These are phyloP conservation scores for Sebastes hubbsi DNA, from an alignment of 2,797 vertebrate genomes.

Conservation along the genomic window DNA sequence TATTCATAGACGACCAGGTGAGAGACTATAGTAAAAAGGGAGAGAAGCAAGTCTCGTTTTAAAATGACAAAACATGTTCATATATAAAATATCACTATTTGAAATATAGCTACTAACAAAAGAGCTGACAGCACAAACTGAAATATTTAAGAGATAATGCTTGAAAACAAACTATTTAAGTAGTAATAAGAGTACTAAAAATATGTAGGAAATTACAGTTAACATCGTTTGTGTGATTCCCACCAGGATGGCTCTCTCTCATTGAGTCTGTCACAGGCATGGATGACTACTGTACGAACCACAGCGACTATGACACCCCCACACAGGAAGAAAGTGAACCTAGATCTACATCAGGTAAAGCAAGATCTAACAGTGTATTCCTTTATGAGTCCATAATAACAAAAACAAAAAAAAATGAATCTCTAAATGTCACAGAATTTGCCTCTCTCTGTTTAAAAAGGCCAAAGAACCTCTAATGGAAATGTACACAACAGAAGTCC, in stretches of 20 bases:
- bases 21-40: background rate
- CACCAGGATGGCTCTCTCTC: slow-evolving; percentile 49
- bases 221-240: background rate
- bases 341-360: slow-evolving; percentile 33
- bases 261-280: slow-evolving; percentile 36
- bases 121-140: background rate
- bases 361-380: background rate
- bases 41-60: background rate
- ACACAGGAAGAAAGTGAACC: slow-evolving; percentile 41
- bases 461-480: slow-evolving; percentile 5
- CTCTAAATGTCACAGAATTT: background rate
- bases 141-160: background rate
- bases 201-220: background rate
- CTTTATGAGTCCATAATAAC: background rate
- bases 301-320: slow-evolving; percentile 52
- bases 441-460: slow-evolving; percentile 44
- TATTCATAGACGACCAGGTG: slow-evolving; percentile 67
- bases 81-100: background rate
- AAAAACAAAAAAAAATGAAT: background rate
- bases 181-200: background rate
- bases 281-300: slow-evolving; percentile 40
- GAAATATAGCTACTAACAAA: background rate
- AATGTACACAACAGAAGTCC: slow-evolving; percentile 20
- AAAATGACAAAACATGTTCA: background rate
- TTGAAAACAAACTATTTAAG: background rate